A percentile compares a stretch with the other conserved stretches of the same genome.
phyloP scores from a whole-genome alignment of 2,797 vertebrate species.

The Oreochromis mossambicus region DNA sequence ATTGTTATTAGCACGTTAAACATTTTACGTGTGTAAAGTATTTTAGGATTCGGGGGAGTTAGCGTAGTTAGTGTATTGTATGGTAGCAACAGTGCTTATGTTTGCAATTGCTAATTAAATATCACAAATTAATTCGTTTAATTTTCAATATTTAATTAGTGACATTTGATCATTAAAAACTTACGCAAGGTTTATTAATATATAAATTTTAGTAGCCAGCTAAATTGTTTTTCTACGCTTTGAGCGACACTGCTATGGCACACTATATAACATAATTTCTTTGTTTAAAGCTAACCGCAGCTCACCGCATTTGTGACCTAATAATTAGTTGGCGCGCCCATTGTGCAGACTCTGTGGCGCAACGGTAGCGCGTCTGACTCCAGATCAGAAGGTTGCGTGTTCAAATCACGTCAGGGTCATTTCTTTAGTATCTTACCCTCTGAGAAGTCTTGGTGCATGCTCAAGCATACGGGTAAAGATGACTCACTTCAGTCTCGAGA shows the following conservation, averaged over 20 bases:
- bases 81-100: neutral
- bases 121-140: neutral
- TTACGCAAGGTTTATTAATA: no score
- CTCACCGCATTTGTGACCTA: neutral
- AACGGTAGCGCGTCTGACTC: neutral
- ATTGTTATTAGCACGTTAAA: neutral
- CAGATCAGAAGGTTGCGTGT: neutral
- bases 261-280: fast-evolving
- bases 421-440: fast-evolving
- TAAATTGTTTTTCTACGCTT: neutral
- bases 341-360: neutral
- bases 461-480: neutral
- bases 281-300: neutral
- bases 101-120: neutral
- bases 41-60: neutral
- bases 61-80: fast-evolving
- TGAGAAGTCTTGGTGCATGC: neutral
- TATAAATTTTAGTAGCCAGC: no score
- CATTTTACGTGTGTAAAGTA: neutral
- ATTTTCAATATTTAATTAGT: neutral
- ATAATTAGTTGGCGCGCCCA: fast-evolving
- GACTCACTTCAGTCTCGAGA: neutral
- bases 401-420: neutral
- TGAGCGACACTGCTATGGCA: neutral
- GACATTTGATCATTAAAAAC: neutral